phyloP scores from a whole-genome alignment of 2,797 vertebrate genomes.

The Babyrousa celebensis region DNA sequence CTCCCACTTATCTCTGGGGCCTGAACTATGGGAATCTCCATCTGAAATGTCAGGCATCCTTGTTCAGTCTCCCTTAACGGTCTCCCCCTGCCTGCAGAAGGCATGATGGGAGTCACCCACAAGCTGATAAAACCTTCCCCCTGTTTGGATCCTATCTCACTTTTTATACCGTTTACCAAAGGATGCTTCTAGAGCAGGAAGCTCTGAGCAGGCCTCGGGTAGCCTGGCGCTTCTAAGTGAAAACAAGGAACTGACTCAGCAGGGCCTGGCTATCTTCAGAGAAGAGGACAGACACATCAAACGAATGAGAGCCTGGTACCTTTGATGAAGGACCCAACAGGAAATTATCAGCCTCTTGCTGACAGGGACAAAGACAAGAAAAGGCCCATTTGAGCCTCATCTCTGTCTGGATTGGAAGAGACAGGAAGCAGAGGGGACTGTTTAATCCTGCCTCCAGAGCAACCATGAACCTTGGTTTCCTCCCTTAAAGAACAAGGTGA shows the following conservation, averaged over 20 bases:
- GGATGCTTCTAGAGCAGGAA: not conserved
- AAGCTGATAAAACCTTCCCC: not conserved
- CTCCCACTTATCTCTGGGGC: not conserved
- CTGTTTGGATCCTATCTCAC: not conserved
- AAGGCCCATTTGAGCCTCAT: slow-evolving; percentile 57
- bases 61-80: not conserved
- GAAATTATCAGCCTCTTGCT: slow-evolving; percentile 82
- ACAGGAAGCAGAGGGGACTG: slow-evolving; percentile 70
- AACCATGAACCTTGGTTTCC: slow-evolving; percentile 28
- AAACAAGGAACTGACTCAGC: slow-evolving; percentile 62
- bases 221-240: slow-evolving; percentile 9
- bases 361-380: slow-evolving; percentile 80
- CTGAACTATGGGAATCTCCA: not conserved
- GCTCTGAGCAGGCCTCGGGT: slow-evolving; percentile 17
- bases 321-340: slow-evolving; percentile 85
- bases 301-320: slow-evolving; percentile 34
- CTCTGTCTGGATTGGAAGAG: slow-evolving; percentile 27
- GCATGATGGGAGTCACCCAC: not conserved
- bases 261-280: slow-evolving; percentile 69
- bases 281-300: slow-evolving; percentile 71
- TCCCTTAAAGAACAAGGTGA: slow-evolving; percentile 59
- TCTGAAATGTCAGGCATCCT: not conserved
- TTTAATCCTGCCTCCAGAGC: slow-evolving; percentile 63
- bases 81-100: not conserved
- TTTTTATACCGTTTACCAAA: slow-evolving; percentile 47